Evolutionary conservation across 1,140 invertebrate species (phyloP), one percentile per base, ranked within the genome.

Genomic region (Apis cerana): DNA sequence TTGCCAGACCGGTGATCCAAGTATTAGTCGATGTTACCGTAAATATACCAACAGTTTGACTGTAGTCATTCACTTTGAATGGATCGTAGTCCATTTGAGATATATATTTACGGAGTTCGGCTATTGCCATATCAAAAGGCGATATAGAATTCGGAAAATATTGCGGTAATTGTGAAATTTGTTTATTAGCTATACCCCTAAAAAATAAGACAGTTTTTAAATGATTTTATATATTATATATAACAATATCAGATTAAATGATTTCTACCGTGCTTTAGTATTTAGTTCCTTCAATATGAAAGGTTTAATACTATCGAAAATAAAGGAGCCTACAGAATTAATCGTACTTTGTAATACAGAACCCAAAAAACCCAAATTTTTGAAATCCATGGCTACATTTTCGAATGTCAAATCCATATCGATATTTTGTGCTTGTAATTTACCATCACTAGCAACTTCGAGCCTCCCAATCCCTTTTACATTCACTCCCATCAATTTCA

Each of bases 221-320:
- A 17, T 2, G 10, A 1, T 19, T 33, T 59, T 2, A 3, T 12
- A 19, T n/a, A 8, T 17, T 9, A 11, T 2, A n/a, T 19, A 0
- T 50, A 43, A 65, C 10, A 43, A 27, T 10, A 7, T 64, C 0
- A 33, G 17, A 54, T 43, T 9, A 69, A 11, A 17, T 10, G 5
- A 21, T 48, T 83, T 90, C 86, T 91, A 93, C 91, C 94, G 92
- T 8, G 96, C 88, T 84, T 95, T 95, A 17, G 95, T 95, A 88
- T 98, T 97, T 1, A 97, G 96, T 92, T 97, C 96, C 83, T 95
- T 95, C 10, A 98, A 92, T 85, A 98, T 96, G 79, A 97, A 97
- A 0, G 97, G 97, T 90, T 98, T 98, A 79, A 98, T 97, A 19
- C 96, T 97, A 88, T 98, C 97, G 86, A 98, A 98, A 0, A 98